These are phyloP conservation scores for Troides aeacus DNA, from an alignment of 2,888 invertebrate genomes.

Conservation along the genomic window DNA sequence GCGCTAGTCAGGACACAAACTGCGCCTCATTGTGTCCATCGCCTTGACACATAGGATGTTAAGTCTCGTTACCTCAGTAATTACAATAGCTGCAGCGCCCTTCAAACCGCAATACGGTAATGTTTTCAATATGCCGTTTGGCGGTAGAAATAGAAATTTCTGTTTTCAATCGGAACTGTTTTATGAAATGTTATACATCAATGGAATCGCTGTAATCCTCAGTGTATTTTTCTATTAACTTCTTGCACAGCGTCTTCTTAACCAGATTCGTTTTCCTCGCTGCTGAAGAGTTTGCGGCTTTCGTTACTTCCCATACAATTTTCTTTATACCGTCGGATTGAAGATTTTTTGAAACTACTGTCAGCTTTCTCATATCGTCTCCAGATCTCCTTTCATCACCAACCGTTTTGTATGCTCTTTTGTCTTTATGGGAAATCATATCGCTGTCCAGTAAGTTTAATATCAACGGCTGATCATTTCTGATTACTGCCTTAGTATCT, in stretches of 20 bases:
- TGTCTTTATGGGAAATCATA: constrained; percentile 34
- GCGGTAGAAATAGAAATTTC: not conserved
- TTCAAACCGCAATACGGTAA: no score
- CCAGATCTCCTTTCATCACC: not conserved
- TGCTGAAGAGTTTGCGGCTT: not conserved
- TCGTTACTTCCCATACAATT: not conserved
- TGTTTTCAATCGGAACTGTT: no score
- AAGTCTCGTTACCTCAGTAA: no score
- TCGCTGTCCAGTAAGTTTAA: constrained; percentile 35
- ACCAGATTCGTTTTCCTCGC: not conserved
- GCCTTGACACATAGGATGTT: no score
- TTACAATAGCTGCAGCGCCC: no score
- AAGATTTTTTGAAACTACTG: constrained; percentile 6
- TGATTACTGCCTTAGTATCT: constrained; percentile 37
- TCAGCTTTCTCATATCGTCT: not conserved
- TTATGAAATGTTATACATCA: not conserved
- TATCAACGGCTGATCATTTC: constrained; percentile 40
- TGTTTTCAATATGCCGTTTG: no score
- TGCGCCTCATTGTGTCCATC: no score
- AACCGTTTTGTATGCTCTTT: constrained; percentile 36
- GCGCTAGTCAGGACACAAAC: no score
- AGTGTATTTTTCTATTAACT: constrained; percentile 18
- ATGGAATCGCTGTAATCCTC: constrained; percentile 14
- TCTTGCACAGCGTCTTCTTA: constrained; percentile 23
- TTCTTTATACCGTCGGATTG: not conserved